Evolutionary conservation across 2,113 vertebrate species (phyloP), one percentile per base, ranked within the genome.

Genomic region (Agapornis roseicollis): DNA sequence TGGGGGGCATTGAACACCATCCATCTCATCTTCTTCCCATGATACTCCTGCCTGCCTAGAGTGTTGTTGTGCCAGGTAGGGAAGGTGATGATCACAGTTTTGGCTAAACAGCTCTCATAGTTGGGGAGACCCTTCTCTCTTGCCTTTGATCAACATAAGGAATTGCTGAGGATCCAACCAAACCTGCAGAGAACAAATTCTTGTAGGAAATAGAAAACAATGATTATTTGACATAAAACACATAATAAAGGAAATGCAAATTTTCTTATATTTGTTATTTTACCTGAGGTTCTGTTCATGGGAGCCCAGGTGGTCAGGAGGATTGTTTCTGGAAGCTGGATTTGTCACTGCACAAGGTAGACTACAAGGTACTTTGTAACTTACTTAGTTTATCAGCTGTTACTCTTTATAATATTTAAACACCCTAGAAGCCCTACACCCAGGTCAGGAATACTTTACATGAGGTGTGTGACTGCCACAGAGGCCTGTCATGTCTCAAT

Each of bases 401-500:
- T 69, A 41, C 16, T 78, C 11, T 8, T 27, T 35, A 12, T 85
- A 22, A 55, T 60, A 55, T 28, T 50, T 69, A 69, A 69, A 70
- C 63, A n/a, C 44, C 27, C 35, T 71, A 49, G 47, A 64, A 91
- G 86, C 46, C 58, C 44, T 61, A 15, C 15, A 31, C 24, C 19
- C 27, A 7, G 53, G 46, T 63, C 68, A 60, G 49, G 71, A 87
- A 41, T 49, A 49, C 41, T 11, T 14, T 33, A 77, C n/a, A 3
- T 0, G 0, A 64, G 15, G 6, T 50, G 41, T 1, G 12, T n/a
- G 58, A 55, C 64, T 39, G 61, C 73, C 41, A 63, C 1, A 0
- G 46, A 68, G 61, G 33, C 12, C n/a, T 88, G 60, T 46, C 2
- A 0, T n/a, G 37, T 61, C 65, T 70, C 55, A 6, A 0, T n/a